A percentile compares a stretch with the other conserved stretches of the same genome.
Conservation (phyloP, 2,113 vertebrate species). For the Pelmatolapia mariae region DNA sequence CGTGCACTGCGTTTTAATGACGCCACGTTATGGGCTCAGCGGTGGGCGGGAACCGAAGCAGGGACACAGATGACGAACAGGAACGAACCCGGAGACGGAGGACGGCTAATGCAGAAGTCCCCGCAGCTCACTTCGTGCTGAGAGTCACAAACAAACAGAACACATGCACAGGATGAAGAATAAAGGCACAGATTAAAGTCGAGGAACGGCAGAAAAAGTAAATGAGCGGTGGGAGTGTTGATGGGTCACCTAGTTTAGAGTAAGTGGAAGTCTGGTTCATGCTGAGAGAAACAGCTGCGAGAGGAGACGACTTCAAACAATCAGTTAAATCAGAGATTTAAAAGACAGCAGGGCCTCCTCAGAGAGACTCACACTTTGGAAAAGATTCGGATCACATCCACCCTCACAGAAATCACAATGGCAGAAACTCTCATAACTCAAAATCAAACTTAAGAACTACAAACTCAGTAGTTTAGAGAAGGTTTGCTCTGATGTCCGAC, state of each 20-base stretch:
- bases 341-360: neutral
- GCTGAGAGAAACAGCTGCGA: neutral
- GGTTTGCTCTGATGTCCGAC: neutral
- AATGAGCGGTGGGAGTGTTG: neutral
- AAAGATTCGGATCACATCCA: neutral
- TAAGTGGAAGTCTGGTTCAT: neutral
- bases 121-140: neutral
- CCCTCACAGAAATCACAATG: neutral
- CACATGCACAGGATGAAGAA: neutral
- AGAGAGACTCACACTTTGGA: neutral
- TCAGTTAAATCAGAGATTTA: neutral
- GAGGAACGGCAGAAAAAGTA: neutral
- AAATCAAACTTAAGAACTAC: neutral
- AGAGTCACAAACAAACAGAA: neutral
- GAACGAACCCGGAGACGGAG: neutral
- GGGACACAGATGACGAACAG: neutral
- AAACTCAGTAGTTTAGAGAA: neutral
- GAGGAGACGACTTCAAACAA: neutral
- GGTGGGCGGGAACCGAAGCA: neutral
- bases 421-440: neutral
- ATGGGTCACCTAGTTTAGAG: neutral
- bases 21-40: fast-evolving
- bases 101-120: neutral
- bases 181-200: neutral
- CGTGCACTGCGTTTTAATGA: neutral